A percentile compares a stretch with the other conserved stretches of the same genome.
phyloP scores from a whole-genome alignment of 2,888 invertebrate species.

The Drosophila anceps region DNA sequence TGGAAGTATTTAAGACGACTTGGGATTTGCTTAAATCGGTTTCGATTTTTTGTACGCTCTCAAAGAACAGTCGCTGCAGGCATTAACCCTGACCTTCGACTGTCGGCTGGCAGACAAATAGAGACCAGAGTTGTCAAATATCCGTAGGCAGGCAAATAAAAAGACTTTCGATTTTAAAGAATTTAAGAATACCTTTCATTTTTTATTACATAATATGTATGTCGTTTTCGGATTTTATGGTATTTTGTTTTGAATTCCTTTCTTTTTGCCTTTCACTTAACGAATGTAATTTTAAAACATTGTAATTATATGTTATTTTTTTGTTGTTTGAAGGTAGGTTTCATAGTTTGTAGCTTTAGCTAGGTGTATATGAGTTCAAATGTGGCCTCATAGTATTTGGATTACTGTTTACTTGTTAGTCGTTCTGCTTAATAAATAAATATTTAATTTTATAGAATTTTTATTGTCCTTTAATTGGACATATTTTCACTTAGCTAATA shows the following conservation, averaged over 20 bases:
- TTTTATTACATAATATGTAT: conserved; percentile 71
- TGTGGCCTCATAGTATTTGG: conserved; percentile 50
- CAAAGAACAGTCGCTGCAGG: conserved; percentile 12
- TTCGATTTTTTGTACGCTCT: neutral
- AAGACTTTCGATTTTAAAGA: conserved; percentile 64
- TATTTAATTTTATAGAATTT: conserved; percentile 62
- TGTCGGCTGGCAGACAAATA: neutral
- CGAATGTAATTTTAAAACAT: conserved; percentile 69
- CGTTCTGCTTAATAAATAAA: conserved; percentile 41
- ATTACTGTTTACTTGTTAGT: conserved; percentile 47
- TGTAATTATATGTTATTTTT: conserved; percentile 44
- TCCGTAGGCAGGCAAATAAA: conserved; percentile 32
- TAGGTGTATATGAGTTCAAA: conserved; percentile 44
- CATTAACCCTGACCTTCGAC: conserved; percentile 39
- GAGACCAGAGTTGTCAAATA: conserved; percentile 28
- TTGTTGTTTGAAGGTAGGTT: conserved; percentile 50
- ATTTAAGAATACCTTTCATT: conserved; percentile 74
- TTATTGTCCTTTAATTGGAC: conserved; percentile 82
- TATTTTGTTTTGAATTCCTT: conserved; percentile 31
- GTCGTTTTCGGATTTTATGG: conserved; percentile 35
- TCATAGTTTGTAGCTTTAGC: conserved; percentile 54
- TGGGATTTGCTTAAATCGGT: neutral
- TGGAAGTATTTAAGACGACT: neutral
- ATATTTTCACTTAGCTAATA: conserved; percentile 71
- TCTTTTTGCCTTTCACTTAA: conserved; percentile 48